These are phyloP conservation scores for Julus scanicus DNA, from an alignment of 2,888 invertebrate species.

Conservation along the genomic window DNA sequence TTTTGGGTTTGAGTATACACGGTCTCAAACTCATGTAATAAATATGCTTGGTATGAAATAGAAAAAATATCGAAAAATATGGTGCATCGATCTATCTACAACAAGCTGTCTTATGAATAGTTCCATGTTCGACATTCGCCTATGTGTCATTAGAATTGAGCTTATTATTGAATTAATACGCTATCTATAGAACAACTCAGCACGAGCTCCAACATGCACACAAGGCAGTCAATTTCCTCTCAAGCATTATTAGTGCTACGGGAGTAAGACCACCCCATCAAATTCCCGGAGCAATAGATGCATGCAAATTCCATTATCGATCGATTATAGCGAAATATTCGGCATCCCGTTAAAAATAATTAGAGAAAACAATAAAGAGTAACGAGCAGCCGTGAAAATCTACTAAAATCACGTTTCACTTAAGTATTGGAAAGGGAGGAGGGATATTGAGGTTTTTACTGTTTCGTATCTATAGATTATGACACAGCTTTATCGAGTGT, in stretches of 20 bases:
- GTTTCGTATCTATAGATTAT: not conserved
- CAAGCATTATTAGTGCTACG: not conserved
- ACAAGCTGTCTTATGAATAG: too few species aligned
- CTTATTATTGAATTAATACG: too few species aligned
- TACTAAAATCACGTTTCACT: not conserved
- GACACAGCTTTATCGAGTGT: not conserved
- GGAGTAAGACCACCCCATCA: not conserved
- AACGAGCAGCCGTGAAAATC: not conserved
- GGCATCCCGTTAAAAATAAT: not conserved
- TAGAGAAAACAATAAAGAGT: not conserved
- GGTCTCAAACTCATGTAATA: too few species aligned
- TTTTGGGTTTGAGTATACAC: too few species aligned
- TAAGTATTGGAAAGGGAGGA: not conserved
- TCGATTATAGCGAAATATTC: not conserved
- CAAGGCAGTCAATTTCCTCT: not conserved
- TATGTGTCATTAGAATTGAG: too few species aligned
- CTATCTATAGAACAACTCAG: too few species aligned
- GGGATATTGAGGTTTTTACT: not conserved
- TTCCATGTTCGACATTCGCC: too few species aligned
- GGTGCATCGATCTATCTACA: too few species aligned
- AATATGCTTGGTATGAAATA: too few species aligned
- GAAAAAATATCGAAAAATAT: too few species aligned
- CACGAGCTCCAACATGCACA: not conserved
- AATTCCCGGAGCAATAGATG: not conserved
- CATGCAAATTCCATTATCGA: not conserved